Evolutionary conservation across 2,113 vertebrate species (phyloP), one percentile per base, ranked within the genome.

Genomic region (Elephantulus edwardii): DNA sequence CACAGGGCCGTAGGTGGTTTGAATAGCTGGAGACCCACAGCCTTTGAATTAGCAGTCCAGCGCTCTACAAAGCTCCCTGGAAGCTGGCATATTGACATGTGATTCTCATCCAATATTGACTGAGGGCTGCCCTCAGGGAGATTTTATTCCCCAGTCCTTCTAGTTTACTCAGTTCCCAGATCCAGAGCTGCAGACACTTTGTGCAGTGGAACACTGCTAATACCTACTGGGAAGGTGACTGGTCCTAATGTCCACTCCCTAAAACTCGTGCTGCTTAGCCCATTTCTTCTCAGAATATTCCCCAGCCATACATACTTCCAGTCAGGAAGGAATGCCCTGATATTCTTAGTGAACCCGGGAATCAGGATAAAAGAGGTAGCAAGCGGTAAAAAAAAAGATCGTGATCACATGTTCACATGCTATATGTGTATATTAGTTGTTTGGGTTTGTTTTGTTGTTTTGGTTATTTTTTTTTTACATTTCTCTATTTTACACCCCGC

Each of bases 231-330:
- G 62, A 71, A 88, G 22, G 26, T 87, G 72, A 64, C 17, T 52
- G 46, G 8, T 19, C 75, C 71, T 70, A 83, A 28, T 11, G 80
- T 13, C 3, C 52, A 83, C 13, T 44, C 20, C n/a, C 35, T 48
- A 86, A 91, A 62, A 19, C 44, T 83, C 35, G 46, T 76, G 52
- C 10, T 60, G 30, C 8, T 30, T 35, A 80, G 60, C 68, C 22
- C 33, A 19, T 71, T 88, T 88, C 46, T 64, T 90, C 26, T 71
- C n/a, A 35, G 33, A 88, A 83, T 80, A 24, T 50, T 89, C 56
- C 64, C 60, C 12, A 66, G 70, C 8, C 28, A 75, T 22, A 56
- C 9, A 50, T 6, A 78, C 26, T 24, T 12, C 10, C 60, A 89
- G 13, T 44, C 24, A 54, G 10, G 20, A 22, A 35, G 80, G 52